Evolutionary conservation across 2,888 invertebrate genomes (phyloP), one percentile per base, ranked within the genome.

Genomic region (Formica aserva): DNA sequence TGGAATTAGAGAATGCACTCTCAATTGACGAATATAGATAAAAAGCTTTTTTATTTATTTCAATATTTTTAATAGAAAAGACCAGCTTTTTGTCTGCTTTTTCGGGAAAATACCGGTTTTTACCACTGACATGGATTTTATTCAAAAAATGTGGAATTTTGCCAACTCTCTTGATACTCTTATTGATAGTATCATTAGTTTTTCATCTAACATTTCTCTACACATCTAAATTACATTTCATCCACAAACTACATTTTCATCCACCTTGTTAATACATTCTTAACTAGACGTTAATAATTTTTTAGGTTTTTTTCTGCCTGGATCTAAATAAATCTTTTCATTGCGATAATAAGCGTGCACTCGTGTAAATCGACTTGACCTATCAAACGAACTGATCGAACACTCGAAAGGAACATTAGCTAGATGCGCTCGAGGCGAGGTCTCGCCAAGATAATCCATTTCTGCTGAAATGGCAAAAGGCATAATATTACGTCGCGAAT

Each of bases 401-500:
- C 22, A 13, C 55, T 78, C 41, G 57, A 69, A 67, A 69, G 26
- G 29, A 78, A 45, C 57, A 60, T 78, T 78, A 78, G 57, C 57
- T 15, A 71, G 60, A 41, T 57, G 26, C 15, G 67, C 77, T 38
- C 52, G 55, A 76, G 66, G 76, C 76, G 52, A 76, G 52, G 66
- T 69, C 57, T 78, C 38, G n/a, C 77, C 77, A 22, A 69, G 77
- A 69, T 69, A 76, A 66, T 77, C 66, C 66, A 82, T 82, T 82
- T 65, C 63, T 60, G 52, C 38, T 76, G 82, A 77, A 82, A 82
- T 38, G 66, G 77, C 78, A 66, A 85, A 87, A 89, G 87, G 72
- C 82, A 67, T 80, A 89, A 66, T 80, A 89, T 82, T 87, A 45
- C 65, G 38, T 63, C 29, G 83, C 48, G 66, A 69, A 26, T 13